Base-by-base conservation (phyloP, 2,888 invertebrate species). In the Monopis laevigella region DNA sequence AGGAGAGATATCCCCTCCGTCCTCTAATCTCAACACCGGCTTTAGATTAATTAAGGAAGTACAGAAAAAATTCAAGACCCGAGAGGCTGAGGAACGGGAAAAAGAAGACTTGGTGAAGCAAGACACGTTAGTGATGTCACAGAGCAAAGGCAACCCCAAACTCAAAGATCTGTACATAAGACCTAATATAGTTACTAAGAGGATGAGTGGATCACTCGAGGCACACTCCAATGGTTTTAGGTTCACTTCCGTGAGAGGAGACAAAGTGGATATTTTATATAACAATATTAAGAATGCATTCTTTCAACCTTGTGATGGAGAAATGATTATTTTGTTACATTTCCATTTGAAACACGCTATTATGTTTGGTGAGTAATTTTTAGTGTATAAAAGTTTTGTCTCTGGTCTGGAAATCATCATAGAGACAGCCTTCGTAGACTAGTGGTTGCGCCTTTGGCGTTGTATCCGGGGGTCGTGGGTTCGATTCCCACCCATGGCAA, bases 231-330 rank as follows among this genome's bases (percentile, higher is more conserved):
- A 99, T 60, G 98, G 98, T 8, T 95, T 95, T 60, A 86, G 98
- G 26, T 99, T 98, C 63, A 98, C 98, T 0, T 98, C 98, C 0
- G 95, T 99, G n/a, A 87, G 98, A 55, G 99, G 99, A 3, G 99
- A 99, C 62, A 99, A 99, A 84, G 98, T 99, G 5, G 99, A 99
- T 60, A 98, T 99, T 55, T 80, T 99, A 40, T 99, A 98, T 72
- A 99, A 99, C 80, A 99, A 99, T 72, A 98, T 99, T 52, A 97
- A 98, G 67, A 96, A 98, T 65, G 98, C 99, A 6, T 96, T 99
- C 84, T 99, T 98, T 81, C 97, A 98, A 81, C 98, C 98, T 0
- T 98, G 98, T 61, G 98, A 99, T 65, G 94, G 96, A 46, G 99
- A 99, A 82, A 98, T 99, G 98, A 98, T 99, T 44, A 99, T 99